phyloP scores from a whole-genome alignment of 2,797 vertebrate genomes.

The Euthynnus affinis region DNA sequence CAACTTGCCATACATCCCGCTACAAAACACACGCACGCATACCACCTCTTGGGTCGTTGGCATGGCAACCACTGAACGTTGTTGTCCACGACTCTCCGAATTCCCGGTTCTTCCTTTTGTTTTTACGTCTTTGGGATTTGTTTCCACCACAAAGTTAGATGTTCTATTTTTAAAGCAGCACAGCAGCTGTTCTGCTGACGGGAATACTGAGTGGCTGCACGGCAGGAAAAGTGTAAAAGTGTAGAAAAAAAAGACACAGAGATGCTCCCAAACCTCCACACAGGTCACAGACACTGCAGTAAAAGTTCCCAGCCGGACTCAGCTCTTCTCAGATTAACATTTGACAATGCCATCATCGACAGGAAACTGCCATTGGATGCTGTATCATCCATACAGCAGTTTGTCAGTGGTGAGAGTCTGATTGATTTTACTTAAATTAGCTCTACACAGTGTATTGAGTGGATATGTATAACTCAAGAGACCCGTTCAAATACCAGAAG shows the following conservation, averaged over 20 bases:
- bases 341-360: too few species aligned
- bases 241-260: background rate
- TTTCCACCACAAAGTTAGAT: background rate
- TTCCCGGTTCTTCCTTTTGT: background rate
- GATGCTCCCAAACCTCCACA: background rate
- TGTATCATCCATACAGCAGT: too few species aligned
- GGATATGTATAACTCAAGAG: too few species aligned
- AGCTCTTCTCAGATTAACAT: too few species aligned
- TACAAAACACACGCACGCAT: constrained; percentile 19
- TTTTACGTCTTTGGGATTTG: constrained; percentile 2
- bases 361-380: too few species aligned
- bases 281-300: background rate
- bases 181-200: too few species aligned
- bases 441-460: too few species aligned
- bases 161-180: constrained; percentile 14
- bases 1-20: constrained; percentile 27
- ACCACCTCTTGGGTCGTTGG: constrained; percentile 12
- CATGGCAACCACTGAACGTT: constrained; percentile 37
- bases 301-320: too few species aligned
- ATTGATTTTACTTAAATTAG: too few species aligned
- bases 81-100: constrained; percentile 36
- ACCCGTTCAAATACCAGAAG: too few species aligned
- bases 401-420: too few species aligned
- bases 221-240: background rate
- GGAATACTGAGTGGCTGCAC: background rate